Percentiles rank a stretch among this genome's conserved stretches.
These are phyloP conservation scores for Symphodus melops DNA, from an alignment of 2,113 vertebrate genomes.

Conservation along the genomic window DNA sequence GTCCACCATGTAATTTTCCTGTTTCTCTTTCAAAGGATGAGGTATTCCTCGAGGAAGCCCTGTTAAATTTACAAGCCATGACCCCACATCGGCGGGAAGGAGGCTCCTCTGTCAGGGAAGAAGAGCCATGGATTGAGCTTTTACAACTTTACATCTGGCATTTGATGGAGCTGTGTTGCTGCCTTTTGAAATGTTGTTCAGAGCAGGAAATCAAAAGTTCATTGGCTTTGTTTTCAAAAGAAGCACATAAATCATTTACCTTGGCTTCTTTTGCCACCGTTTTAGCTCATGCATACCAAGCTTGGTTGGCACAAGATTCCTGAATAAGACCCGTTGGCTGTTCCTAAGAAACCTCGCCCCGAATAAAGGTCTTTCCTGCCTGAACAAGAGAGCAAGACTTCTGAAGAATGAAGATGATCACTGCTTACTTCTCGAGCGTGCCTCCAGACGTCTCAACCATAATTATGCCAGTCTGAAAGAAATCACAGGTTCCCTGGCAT, in stretches of 20 bases:
- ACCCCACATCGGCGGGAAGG: constrained; percentile 74
- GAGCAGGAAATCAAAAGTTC: constrained; percentile 18
- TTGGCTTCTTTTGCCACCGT: constrained; percentile 24
- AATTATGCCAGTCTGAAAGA: constrained; percentile 77
- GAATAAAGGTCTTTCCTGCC: constrained; percentile 72
- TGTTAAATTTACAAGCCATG: constrained; percentile 81
- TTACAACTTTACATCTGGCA: constrained; percentile 29
- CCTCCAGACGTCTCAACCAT: constrained; percentile 63
- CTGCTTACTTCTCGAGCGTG: constrained; percentile 58
- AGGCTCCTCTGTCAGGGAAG: constrained; percentile 59
- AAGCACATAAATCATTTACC: constrained; percentile 41
- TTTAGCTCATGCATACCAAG: constrained; percentile 35
- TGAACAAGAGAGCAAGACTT: constrained; percentile 69
- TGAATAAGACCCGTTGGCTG: constrained; percentile 53
- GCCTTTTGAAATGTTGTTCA: constrained; percentile 11
- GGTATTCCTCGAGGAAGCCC: constrained; percentile 80
- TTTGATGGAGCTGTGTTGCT: constrained; percentile 37
- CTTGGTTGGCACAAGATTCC: constrained; percentile 50
- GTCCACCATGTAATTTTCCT: constrained; percentile 81
- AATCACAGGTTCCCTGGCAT: constrained; percentile 73
- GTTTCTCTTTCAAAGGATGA: constrained; percentile 84
- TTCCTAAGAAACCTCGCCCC: constrained; percentile 61
- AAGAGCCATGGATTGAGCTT: constrained; percentile 37
- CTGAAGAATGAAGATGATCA: constrained; percentile 74
- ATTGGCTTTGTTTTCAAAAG: constrained; percentile 29